Conservation (phyloP, 1,140 invertebrate species). For the Acromyrmex heyeri region DNA sequence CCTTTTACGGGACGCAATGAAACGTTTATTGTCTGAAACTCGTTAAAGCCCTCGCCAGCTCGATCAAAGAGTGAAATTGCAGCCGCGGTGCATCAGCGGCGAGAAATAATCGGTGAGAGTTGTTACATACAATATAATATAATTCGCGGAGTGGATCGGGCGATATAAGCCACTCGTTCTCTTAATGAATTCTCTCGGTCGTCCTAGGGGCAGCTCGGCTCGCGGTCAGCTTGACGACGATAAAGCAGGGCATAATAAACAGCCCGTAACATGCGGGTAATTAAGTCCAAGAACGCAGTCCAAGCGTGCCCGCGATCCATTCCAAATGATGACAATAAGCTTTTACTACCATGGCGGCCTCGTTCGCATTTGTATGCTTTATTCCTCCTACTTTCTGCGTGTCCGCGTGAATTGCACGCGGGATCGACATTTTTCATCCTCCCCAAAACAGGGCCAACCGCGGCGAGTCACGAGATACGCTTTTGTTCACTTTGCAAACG, state of each 20-base stretch:
- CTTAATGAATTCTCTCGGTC: conserved; percentile 58
- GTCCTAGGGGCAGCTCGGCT: conserved; percentile 19
- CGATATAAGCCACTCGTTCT: conserved; percentile 12
- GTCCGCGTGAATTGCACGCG: conserved; percentile 5
- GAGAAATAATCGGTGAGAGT: conserved; percentile 33
- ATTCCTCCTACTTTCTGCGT: not conserved
- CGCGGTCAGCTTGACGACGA: conserved; percentile 9
- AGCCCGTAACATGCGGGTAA: conserved; percentile 66
- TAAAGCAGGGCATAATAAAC: conserved; percentile 56
- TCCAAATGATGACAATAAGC: conserved; percentile 55
- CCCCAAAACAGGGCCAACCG: conserved; percentile 38
- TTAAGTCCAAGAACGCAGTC: conserved; percentile 66
- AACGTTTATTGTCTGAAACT: conserved; percentile 41
- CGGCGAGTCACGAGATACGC: conserved; percentile 39
- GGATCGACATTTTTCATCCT: conserved; percentile 48
- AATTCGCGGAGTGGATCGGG: not conserved
- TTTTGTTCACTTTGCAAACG: conserved; percentile 27
- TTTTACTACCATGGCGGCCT: conserved; percentile 57
- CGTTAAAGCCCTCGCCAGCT: not conserved
- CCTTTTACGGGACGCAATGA: not conserved
- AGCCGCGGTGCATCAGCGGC: not conserved
- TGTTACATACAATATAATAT: not conserved
- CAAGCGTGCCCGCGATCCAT: conserved; percentile 45
- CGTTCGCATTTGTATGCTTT: conserved; percentile 25
- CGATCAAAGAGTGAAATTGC: conserved; percentile 19